phyloP scores from a whole-genome alignment of 2,113 vertebrate genomes.

The Ceuthmochares aereus region DNA sequence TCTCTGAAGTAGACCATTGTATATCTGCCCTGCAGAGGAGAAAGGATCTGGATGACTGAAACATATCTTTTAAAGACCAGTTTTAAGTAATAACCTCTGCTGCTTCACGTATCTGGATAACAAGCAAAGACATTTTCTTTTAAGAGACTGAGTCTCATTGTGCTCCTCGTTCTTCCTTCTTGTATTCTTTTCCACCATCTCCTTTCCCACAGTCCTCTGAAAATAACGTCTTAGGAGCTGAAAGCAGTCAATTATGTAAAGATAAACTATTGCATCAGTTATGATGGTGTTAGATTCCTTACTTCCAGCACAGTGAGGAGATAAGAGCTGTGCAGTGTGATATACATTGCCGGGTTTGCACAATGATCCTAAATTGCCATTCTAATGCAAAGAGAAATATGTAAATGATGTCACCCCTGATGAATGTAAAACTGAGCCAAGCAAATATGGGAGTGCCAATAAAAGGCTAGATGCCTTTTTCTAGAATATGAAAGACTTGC shows the following conservation, averaged over 20 bases:
- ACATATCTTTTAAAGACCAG: background rate
- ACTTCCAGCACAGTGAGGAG: background rate
- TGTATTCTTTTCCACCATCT: background rate
- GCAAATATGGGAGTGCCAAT: constrained; percentile 17
- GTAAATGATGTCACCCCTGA: constrained; percentile 40
- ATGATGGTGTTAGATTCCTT: background rate
- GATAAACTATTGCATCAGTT: background rate
- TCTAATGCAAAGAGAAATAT: constrained; percentile 58
- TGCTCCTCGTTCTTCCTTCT: background rate
- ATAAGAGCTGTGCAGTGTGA: constrained; percentile 14
- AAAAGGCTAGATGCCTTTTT: constrained; percentile 43
- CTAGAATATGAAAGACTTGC: constrained; percentile 42
- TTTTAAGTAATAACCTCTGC: background rate
- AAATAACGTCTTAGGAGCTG: constrained; percentile 4
- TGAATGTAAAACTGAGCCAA: constrained; percentile 46
- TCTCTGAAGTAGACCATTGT: background rate
- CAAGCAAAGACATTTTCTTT: constrained; percentile 23
- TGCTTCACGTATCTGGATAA: background rate
- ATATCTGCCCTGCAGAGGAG: background rate
- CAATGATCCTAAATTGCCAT: constrained; percentile 11
- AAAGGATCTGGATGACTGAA: background rate
- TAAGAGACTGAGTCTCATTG: background rate
- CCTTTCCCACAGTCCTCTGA: background rate
- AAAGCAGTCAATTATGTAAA: background rate
- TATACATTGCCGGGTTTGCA: background rate